phyloP scores from a whole-genome alignment of 1,140 invertebrate genomes.

The Sarcophaga bullata region DNA sequence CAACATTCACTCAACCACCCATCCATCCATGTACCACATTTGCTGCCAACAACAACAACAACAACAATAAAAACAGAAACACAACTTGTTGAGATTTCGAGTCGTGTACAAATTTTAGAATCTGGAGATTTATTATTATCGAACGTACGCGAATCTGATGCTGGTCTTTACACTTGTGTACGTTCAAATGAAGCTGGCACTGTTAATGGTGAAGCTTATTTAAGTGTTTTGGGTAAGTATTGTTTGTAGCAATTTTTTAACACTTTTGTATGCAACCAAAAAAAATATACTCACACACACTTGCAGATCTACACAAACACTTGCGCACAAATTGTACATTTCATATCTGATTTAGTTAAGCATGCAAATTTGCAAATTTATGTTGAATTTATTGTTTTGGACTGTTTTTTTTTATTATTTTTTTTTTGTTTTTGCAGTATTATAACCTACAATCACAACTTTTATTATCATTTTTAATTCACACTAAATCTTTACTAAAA shows the following conservation, averaged over 20 bases:
- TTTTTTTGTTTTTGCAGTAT: background rate
- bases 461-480: slow-evolving; percentile 7
- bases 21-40: background rate
- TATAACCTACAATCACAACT: background rate
- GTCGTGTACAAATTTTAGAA: slow-evolving; percentile 84
- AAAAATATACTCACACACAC: background rate
- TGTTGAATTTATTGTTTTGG: background rate
- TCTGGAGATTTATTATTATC: slow-evolving; percentile 88
- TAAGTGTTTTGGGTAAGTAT: slow-evolving; percentile 82
- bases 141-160: slow-evolving; percentile 82
- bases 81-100: slow-evolving; percentile 66
- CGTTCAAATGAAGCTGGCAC: slow-evolving; percentile 89
- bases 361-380: slow-evolving; percentile 6
- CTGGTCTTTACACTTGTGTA: slow-evolving; percentile 89
- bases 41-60: background rate
- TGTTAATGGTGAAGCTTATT: slow-evolving; percentile 81
- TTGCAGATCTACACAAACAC: background rate
- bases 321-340: background rate
- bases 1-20: background rate
- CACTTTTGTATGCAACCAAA: background rate
- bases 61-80: slow-evolving; percentile 52
- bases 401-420: background rate
- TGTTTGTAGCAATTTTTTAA: too few species aligned
- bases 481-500: background rate
- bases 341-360: background rate